A percentile compares a stretch with the other conserved stretches of the same genome.
Evolutionary conservation across 2,888 invertebrate species (phyloP).

Genomic region (Lochmaea capreae): DNA sequence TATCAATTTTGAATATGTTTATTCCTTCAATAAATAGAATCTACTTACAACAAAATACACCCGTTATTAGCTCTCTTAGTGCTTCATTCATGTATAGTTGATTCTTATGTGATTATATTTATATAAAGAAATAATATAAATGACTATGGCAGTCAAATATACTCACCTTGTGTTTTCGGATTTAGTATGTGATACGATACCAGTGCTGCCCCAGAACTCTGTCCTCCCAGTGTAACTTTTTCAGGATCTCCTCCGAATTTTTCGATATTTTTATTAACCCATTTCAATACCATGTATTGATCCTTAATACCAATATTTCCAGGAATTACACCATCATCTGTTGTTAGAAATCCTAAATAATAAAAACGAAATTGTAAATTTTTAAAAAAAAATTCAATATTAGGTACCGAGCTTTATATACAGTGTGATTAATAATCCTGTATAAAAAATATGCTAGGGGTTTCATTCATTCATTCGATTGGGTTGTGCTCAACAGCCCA

Average conservation of each 20-base stretch:
- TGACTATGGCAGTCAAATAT: background rate
- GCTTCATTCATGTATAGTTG: background rate
- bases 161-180: constrained; percentile 20
- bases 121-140: no score
- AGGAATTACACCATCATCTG: constrained; percentile 18
- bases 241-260: constrained; percentile 17
- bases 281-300: constrained; percentile 16
- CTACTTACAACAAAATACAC: no score
- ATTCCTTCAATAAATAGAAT: no score
- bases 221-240: constrained; percentile 20
- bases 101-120: background rate
- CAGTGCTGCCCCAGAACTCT: constrained; percentile 11
- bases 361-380: constrained; percentile 4
- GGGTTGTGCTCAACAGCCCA: no score
- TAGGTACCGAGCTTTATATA: no score
- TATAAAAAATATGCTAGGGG: no score
- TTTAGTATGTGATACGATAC: constrained; percentile 7
- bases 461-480: no score
- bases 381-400: no score
- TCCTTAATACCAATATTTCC: constrained; percentile 13
- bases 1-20: no score
- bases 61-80: no score
- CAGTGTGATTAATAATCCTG: no score
- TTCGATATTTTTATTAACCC: constrained; percentile 17
- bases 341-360: constrained; percentile 14